Evolutionary conservation across 2,888 invertebrate species (phyloP).

Genomic region (Drosophila anceps): DNA sequence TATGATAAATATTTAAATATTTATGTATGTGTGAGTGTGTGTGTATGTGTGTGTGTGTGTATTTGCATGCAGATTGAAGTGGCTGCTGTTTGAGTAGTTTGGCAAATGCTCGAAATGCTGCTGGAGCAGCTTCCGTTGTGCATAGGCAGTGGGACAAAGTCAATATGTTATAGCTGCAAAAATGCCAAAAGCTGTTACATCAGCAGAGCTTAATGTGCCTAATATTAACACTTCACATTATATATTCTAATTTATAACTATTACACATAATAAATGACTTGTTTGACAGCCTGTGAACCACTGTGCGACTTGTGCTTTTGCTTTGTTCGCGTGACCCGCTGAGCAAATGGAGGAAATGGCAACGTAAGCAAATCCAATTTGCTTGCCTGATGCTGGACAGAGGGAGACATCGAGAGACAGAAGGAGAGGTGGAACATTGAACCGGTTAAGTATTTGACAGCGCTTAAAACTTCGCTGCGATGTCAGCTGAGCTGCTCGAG

Average conservation of each 20-base stretch:
- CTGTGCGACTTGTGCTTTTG: conserved; percentile 46
- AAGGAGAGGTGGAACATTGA: conserved; percentile 5
- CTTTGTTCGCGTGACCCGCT: conserved; percentile 62
- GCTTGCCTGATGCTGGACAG: conserved; percentile 33
- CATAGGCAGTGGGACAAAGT: conserved; percentile 30
- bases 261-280: background rate
- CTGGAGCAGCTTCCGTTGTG: conserved; percentile 49
- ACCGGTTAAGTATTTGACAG: conserved; percentile 54
- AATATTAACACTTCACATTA: no score
- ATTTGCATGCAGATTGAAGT: conserved; percentile 45
- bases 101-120: conserved; percentile 25
- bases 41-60: conserved; percentile 6
- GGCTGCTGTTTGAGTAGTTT: conserved; percentile 46
- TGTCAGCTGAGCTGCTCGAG: conserved; percentile 25
- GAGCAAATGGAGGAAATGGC: conserved; percentile 46
- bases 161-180: background rate
- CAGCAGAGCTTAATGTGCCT: background rate
- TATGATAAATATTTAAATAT: conserved; percentile 19
- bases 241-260: background rate
- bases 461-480: conserved; percentile 25
- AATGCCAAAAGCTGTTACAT: background rate
- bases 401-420: background rate
- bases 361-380: conserved; percentile 62
- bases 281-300: conserved; percentile 21
- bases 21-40: background rate